These are phyloP conservation scores for Artibeus lituratus DNA, from an alignment of 2,797 vertebrate species.

Conservation along the genomic window DNA sequence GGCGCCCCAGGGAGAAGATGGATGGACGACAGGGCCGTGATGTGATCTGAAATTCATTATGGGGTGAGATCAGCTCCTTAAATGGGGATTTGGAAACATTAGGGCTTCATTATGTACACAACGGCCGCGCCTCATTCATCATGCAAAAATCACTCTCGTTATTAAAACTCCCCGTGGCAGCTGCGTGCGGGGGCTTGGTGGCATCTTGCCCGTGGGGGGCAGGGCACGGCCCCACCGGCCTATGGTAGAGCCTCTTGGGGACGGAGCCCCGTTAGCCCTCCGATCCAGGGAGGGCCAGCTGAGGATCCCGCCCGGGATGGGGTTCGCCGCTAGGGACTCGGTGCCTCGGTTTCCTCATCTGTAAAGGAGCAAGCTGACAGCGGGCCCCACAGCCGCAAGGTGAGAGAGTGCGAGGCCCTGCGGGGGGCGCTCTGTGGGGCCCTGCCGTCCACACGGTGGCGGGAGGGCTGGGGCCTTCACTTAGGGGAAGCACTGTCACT, in stretches of 20 bases:
- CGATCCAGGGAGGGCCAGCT: neutral
- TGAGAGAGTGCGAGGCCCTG: rapidly evolving
- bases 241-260: neutral
- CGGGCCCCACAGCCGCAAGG: rapidly evolving
- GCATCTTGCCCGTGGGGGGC: conserved; percentile 26
- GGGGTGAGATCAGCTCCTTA: conserved; percentile 74
- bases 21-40: neutral
- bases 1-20: conserved; percentile 47
- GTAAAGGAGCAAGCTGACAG: neutral
- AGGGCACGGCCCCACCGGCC: neutral
- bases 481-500: neutral
- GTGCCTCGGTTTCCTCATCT: neutral
- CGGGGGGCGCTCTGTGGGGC: neutral
- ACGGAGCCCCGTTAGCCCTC: neutral
- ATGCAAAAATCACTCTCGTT: conserved; percentile 65
- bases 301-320: neutral
- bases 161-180: conserved; percentile 55
- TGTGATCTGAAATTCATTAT: conserved; percentile 72
- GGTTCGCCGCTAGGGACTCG: neutral
- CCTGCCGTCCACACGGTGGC: rapidly evolving
- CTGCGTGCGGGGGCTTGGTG: neutral
- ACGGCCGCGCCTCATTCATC: conserved; percentile 67
- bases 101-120: conserved; percentile 73
- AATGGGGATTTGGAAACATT: conserved; percentile 78
- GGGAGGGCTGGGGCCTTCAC: too few relatives aligned